Conservation (phyloP, 2,888 invertebrate genomes). For the Nebria brevicollis region DNA sequence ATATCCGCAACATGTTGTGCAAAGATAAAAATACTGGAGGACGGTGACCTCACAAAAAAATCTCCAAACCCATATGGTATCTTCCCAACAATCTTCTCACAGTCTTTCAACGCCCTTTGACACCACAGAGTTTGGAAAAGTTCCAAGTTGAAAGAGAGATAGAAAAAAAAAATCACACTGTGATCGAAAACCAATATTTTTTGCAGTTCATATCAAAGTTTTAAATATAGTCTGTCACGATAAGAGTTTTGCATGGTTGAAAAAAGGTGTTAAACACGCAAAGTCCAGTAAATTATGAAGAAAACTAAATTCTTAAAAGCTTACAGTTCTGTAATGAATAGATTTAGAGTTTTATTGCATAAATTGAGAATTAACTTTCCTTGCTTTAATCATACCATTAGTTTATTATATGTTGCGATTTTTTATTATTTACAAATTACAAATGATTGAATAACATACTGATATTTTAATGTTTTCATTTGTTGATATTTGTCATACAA, state of each 20-base stretch:
- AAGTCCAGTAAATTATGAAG: not conserved
- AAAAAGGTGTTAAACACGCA: not conserved
- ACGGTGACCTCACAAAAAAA: constrained; percentile 1
- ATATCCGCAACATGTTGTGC: not conserved
- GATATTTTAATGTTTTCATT: no score
- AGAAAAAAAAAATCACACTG: not conserved
- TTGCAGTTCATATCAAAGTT: not conserved
- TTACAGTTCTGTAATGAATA: no score
- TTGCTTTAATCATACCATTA: no score
- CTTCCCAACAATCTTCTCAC: not conserved
- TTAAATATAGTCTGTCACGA: not conserved
- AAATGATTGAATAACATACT: no score
- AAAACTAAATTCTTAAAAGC: no score
- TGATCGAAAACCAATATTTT: not conserved
- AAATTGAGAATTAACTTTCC: no score
- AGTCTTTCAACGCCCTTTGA: not conserved
- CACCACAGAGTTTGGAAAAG: not conserved
- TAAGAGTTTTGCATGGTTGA: not conserved
- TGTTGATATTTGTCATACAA: no score
- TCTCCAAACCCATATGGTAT: not conserved
- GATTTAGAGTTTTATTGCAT: no score
- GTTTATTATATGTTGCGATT: no score
- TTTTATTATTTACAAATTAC: no score
- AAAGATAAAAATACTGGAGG: not conserved
- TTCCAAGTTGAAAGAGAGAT: not conserved